Percentiles rank a stretch among this genome's conserved stretches.
phyloP scores from a whole-genome alignment of 2,797 vertebrate genomes.

The Scleropages formosus region DNA sequence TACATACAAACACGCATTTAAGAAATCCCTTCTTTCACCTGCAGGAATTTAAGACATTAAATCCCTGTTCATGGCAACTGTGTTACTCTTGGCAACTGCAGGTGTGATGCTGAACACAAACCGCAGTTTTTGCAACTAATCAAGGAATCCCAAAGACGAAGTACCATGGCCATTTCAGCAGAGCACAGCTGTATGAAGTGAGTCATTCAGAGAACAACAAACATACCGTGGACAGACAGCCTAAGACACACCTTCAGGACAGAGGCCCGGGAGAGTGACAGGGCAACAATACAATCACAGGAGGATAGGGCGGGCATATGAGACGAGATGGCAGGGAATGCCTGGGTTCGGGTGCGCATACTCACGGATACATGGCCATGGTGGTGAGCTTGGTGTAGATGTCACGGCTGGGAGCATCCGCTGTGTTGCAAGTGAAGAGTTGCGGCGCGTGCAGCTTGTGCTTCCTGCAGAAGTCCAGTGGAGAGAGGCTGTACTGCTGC shows the following conservation, averaged over 20 bases:
- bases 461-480: constrained; percentile 91
- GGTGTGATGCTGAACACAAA: no score
- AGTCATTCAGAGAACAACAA: no score
- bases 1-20: no score
- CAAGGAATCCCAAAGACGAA: no score
- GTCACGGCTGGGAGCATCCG: constrained; percentile 83
- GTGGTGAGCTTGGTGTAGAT: constrained; percentile 95
- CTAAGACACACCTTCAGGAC: no score
- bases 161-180: not conserved
- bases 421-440: constrained; percentile 86
- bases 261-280: no score
- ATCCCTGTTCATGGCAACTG: no score
- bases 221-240: no score
- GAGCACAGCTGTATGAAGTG: not conserved
- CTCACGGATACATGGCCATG: constrained; percentile 99
- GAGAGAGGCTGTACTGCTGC: constrained; percentile 84
- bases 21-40: no score
- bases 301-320: not conserved
- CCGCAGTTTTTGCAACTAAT: no score
- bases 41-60: no score
- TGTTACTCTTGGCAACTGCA: no score
- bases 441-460: constrained; percentile 98
- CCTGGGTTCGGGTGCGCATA: constrained; percentile 48
- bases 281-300: not conserved
- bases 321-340: not conserved